These are phyloP conservation scores for Manduca sexta DNA, from an alignment of 1,140 invertebrate species.

Conservation along the genomic window DNA sequence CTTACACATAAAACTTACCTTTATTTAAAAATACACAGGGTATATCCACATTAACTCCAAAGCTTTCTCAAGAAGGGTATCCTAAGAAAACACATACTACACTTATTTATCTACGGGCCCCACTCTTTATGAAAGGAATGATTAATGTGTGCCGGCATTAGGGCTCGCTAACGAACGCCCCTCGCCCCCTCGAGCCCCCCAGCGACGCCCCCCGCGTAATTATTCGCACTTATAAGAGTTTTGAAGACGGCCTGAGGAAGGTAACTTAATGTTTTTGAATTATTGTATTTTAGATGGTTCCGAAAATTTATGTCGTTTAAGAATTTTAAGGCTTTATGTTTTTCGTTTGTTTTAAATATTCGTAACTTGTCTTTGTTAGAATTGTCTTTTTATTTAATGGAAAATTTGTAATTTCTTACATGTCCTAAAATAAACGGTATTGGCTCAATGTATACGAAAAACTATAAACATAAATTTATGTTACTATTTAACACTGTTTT, in stretches of 20 bases:
- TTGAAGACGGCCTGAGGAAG: conserved; percentile 42
- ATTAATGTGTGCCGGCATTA: conserved; percentile 71
- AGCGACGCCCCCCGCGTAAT: conserved; percentile 34
- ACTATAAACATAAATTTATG: too few relatives aligned
- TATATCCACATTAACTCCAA: conserved; percentile 35
- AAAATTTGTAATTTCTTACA: too few relatives aligned
- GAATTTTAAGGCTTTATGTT: not conserved
- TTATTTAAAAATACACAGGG: not conserved
- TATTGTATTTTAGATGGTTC: not conserved
- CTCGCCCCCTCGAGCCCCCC: conserved; percentile 3
- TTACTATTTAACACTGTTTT: too few relatives aligned
- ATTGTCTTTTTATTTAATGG: too few relatives aligned
- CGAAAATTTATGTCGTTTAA: not conserved
- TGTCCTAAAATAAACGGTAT: not conserved
- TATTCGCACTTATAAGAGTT: conserved; percentile 72
- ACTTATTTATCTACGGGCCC: conserved; percentile 71
- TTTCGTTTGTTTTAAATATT: too few relatives aligned
- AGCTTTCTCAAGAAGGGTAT: conserved; percentile 61
- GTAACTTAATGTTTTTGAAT: not conserved
- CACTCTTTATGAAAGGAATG: conserved; percentile 72
- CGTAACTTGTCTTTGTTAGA: too few relatives aligned
- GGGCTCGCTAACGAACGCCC: conserved; percentile 60
- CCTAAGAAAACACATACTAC: conserved; percentile 73
- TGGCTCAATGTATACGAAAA: too few relatives aligned
- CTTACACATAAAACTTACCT: too few relatives aligned